Conservation (phyloP, 2,113 vertebrate genomes). For the Condylura cristata region DNA sequence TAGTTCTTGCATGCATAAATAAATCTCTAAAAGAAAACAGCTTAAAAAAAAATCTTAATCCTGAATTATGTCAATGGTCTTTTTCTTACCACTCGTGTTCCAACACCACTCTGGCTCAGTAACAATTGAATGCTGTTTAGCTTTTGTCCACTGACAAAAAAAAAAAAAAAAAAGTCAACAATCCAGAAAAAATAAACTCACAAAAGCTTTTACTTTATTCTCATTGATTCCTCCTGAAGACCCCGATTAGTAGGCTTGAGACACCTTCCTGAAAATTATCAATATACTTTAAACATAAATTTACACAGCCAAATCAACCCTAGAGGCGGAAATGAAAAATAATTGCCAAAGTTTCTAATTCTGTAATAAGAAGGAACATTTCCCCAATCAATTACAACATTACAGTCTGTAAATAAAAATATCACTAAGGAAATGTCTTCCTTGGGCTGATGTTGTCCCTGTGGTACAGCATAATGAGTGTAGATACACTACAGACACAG, state of each 20-base stretch:
- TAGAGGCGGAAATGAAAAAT: background rate
- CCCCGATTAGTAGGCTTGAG: background rate
- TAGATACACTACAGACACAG: background rate
- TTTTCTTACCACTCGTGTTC: background rate
- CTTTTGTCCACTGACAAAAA: background rate
- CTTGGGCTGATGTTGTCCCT: background rate
- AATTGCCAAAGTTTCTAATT: background rate
- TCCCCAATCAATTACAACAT: background rate
- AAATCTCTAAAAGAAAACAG: too few relatives aligned
- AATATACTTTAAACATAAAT: background rate
- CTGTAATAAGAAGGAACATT: background rate
- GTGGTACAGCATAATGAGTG: background rate
- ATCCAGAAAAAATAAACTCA: background rate
- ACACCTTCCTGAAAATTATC: background rate
- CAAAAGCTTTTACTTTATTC: background rate
- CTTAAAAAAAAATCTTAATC: too few relatives aligned
- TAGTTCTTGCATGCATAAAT: too few relatives aligned
- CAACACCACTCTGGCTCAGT: background rate
- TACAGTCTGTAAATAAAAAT: conserved; percentile 25
- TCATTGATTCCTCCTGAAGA: background rate
- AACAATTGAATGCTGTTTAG: background rate
- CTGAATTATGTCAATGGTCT: background rate
- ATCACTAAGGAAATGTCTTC: background rate
- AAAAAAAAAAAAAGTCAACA: background rate
- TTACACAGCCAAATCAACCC: background rate